phyloP scores from a whole-genome alignment of 2,797 vertebrate genomes.

The Babyrousa celebensis region DNA sequence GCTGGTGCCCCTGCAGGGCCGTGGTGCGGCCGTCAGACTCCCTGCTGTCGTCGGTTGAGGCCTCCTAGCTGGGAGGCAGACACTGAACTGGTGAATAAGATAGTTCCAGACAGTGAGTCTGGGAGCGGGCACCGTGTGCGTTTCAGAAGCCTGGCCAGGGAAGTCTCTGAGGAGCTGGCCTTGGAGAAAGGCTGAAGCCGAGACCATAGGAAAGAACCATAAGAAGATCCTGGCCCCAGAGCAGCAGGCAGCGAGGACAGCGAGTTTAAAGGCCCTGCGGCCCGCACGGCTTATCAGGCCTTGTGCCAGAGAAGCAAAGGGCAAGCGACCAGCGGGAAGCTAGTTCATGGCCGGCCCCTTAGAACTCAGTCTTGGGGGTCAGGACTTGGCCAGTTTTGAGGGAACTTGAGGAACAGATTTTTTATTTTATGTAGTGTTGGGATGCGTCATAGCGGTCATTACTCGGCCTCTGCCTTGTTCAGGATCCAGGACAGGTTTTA shows the following conservation, averaged over 20 bases:
- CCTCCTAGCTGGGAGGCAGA: neutral
- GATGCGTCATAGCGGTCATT: neutral
- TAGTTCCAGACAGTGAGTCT: neutral
- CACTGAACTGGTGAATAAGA: neutral
- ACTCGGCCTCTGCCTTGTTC: neutral
- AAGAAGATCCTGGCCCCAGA: neutral
- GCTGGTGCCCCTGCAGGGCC: neutral
- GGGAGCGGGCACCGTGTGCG: too few relatives aligned
- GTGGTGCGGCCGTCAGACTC: fast-evolving
- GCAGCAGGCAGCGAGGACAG: neutral
- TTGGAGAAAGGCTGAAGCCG: neutral
- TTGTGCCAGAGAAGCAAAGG: too few relatives aligned
- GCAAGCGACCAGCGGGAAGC: neutral
- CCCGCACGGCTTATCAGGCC: neutral
- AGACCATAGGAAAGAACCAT: neutral
- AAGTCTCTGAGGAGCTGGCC: neutral
- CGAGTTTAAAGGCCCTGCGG: neutral
- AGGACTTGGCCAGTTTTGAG: neutral
- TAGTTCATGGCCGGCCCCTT: neutral
- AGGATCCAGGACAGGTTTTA: neutral
- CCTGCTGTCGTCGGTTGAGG: neutral
- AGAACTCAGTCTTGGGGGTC: neutral
- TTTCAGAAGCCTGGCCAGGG: neutral
- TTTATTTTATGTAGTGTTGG: neutral
- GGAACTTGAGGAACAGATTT: neutral